Base-by-base conservation (phyloP, 2,888 invertebrate genomes). In the Lobophora halterata region DNA sequence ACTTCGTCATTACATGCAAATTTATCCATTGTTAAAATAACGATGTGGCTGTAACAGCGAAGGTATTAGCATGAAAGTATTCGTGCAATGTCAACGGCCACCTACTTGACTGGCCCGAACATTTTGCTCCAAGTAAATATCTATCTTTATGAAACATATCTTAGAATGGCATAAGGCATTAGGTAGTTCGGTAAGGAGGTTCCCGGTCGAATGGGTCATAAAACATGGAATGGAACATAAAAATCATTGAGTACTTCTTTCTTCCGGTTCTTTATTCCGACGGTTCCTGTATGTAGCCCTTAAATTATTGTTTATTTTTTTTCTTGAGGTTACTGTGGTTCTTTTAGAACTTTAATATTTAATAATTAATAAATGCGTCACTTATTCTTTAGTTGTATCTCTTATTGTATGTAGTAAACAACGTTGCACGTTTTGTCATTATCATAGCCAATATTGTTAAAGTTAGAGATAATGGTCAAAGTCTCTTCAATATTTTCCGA, bases 31-130 rank as follows among this genome's bases (percentile, higher is more conserved):
- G 64, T 62, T 60, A 38, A 50, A 57, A 40, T 52, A 49, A 55
- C 55, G 53, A 56, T 50, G 56, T 51, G 53, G 42, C 53, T 54
- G 32, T 42, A 44, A 54, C 44, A 46, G 55, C 42, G 12, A 46
- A 20, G 42, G 24, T 52, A 49, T 65, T 65, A 61, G 55, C 62
- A 58, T 56, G 54, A 55, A 66, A 58, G 58, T 60, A 58, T 66
- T 69, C 61, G 58, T 58, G 25, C 58, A 55, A 55, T 64, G 51
- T 56, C 55, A 58, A 56, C 49, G 49, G 46, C 51, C 47, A 55
- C 35, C 47, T 45, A 37, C 35, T 37, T 63, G 57, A 60, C 41
- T 65, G 49, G 58, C 17, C 28, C 13, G 6, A 20, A 20, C 10
- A 7, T 21, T 21, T 21, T 21, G 5, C 5, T 14, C 5, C 3